A percentile compares a stretch with the other conserved stretches of the same genome.
Evolutionary conservation across 2,888 invertebrate genomes (phyloP).

Genomic region (Heliconius hortense): DNA sequence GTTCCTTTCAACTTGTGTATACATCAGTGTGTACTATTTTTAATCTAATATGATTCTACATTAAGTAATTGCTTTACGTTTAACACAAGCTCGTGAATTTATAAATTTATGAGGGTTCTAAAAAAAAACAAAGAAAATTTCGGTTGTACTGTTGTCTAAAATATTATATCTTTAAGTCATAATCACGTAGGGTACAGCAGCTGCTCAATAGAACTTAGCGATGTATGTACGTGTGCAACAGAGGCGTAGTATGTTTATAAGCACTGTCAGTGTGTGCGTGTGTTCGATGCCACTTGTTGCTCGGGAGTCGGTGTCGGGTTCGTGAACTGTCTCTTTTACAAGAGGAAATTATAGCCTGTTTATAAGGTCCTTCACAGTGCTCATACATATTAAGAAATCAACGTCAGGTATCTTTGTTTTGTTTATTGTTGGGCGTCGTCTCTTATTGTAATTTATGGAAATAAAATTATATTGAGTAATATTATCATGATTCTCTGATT

Average conservation of each 20-base stretch:
- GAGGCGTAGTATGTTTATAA: conserved; percentile 7
- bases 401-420: conserved; percentile 51
- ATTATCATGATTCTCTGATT: not conserved
- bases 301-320: conserved; percentile 42
- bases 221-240: conserved; percentile 26
- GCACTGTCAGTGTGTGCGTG: conserved; percentile 30
- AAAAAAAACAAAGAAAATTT: not conserved
- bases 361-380: conserved; percentile 41
- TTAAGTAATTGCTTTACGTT: not conserved
- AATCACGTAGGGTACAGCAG: conserved; percentile 30
- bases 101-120: not conserved
- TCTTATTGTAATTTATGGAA: not conserved
- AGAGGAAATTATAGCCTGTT: conserved; percentile 44
- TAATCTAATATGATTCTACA: not conserved
- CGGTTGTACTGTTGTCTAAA: not conserved
- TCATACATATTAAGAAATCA: conserved; percentile 43
- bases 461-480: not conserved
- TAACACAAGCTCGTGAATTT: not conserved
- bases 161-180: conserved; percentile 14
- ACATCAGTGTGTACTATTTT: not conserved
- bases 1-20: conserved; percentile 3
- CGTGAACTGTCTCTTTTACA: conserved; percentile 43
- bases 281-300: conserved; percentile 44
- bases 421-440: conserved; percentile 40
- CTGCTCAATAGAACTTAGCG: conserved; percentile 29